Evolutionary conservation across 2,797 vertebrate genomes (phyloP).

Genomic region (Neomorphus geoffroyi): DNA sequence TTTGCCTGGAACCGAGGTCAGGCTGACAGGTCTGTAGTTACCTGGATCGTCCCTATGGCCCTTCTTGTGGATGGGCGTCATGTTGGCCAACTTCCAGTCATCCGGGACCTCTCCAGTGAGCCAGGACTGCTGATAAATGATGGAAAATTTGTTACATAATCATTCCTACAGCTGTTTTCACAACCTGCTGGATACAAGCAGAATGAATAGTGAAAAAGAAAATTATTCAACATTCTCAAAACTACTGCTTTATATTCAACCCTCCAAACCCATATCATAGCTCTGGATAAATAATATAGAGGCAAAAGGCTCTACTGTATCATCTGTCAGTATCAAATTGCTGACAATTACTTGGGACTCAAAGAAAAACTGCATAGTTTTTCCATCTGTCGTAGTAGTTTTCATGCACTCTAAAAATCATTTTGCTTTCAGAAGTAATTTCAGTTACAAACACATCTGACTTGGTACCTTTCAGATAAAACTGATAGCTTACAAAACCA

Average conservation of each 20-base stretch:
- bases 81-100: too few species aligned
- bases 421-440: not conserved
- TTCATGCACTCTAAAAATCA: not conserved
- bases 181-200: not conserved
- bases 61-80: too few species aligned
- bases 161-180: not conserved
- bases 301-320: not conserved
- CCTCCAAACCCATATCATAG: not conserved
- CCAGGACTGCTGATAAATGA: too few species aligned
- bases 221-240: not conserved
- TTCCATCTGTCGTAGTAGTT: not conserved
- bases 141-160: not conserved
- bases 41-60: too few species aligned
- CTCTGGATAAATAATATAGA: not conserved
- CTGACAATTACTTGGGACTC: not conserved
- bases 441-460: not conserved
- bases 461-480: not conserved
- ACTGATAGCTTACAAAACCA: not conserved
- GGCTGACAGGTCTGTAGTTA: too few species aligned
- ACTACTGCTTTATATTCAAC: not conserved
- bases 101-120: too few species aligned
- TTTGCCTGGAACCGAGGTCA: too few species aligned
- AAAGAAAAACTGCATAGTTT: not conserved
- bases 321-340: not conserved
- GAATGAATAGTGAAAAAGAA: not conserved